These are phyloP conservation scores for Agapornis roseicollis DNA, from an alignment of 2,113 vertebrate genomes.

Conservation along the genomic window DNA sequence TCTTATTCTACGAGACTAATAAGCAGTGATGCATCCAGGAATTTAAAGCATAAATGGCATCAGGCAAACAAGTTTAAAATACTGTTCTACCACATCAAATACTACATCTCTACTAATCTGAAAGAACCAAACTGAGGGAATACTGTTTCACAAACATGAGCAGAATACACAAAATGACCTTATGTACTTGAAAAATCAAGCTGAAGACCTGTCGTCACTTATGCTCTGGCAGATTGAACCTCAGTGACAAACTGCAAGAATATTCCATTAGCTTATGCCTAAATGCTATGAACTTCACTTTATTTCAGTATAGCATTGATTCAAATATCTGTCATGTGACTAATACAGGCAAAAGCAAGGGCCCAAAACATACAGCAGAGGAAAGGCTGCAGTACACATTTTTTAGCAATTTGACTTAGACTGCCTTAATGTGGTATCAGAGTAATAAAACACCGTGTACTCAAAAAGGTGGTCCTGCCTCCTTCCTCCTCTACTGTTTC, in stretches of 20 bases:
- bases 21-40: neutral
- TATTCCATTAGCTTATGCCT: neutral
- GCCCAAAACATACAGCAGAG: rapidly evolving
- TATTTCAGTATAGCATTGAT: neutral
- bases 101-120: neutral
- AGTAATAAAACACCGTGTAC: neutral
- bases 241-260: neutral
- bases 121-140: neutral
- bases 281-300: neutral
- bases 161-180: neutral
- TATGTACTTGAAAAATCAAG: neutral
- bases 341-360: neutral
- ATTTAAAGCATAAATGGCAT: neutral
- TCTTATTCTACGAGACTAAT: neutral
- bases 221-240: neutral
- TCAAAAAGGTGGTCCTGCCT: neutral
- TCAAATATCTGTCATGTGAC: neutral
- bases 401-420: neutral
- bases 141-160: neutral
- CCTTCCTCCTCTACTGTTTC: neutral
- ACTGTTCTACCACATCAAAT: neutral
- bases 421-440: neutral
- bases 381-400: neutral
- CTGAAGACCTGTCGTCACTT: neutral
- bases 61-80: neutral